Evolutionary conservation across 2,888 invertebrate species (phyloP).

Genomic region (Venusia cambrica): DNA sequence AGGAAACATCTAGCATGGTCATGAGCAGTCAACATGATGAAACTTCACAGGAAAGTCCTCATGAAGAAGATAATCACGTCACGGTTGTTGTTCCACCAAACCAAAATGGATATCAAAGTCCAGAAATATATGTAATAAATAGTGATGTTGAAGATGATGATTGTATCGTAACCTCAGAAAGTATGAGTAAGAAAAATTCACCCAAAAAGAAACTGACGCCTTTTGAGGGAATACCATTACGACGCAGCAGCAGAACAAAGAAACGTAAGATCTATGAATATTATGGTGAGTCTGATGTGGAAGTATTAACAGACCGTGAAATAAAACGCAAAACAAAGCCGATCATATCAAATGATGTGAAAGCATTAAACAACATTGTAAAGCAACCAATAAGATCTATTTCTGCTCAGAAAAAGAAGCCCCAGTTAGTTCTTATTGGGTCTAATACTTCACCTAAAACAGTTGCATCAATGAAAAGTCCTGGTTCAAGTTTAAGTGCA

Average conservation of each 20-base stretch:
- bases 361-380: conserved; percentile 84
- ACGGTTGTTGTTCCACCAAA: conserved; percentile 42
- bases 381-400: conserved; percentile 57
- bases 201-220: conserved; percentile 32
- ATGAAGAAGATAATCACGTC: conserved; percentile 43
- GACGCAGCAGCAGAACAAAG: conserved; percentile 62
- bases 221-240: conserved; percentile 43
- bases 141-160: conserved; percentile 69
- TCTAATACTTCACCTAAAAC: conserved; percentile 84
- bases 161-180: conserved; percentile 49
- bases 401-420: conserved; percentile 82
- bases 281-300: conserved; percentile 83
- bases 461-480: conserved; percentile 73
- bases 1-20: conserved; percentile 63
- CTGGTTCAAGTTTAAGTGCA: conserved; percentile 40
- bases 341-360: conserved; percentile 87
- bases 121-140: conserved; percentile 63
- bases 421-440: conserved; percentile 89
- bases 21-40: conserved; percentile 61
- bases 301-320: conserved; percentile 83
- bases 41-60: conserved; percentile 42
- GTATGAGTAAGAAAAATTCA: conserved; percentile 4
- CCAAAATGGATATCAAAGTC: conserved; percentile 46
- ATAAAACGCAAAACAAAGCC: conserved; percentile 54
- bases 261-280: conserved; percentile 79